A percentile compares a stretch with the other conserved stretches of the same genome.
Evolutionary conservation across 2,888 invertebrate genomes (phyloP).

Genomic region (Polydrusus cervinus): DNA sequence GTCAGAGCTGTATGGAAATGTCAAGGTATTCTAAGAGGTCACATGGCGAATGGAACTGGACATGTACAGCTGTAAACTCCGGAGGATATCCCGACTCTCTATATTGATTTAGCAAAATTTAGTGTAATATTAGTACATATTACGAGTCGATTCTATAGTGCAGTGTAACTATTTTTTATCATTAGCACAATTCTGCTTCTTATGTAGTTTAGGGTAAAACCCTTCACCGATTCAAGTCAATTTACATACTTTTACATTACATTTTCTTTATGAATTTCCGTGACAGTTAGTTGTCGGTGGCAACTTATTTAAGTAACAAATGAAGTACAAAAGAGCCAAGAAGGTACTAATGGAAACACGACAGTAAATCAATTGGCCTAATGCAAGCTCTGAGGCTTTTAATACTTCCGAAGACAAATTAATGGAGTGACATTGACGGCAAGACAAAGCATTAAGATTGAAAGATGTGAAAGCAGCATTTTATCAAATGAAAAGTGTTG

Average conservation of each 20-base stretch:
- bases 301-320: constrained; percentile 44
- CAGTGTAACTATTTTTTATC: no score
- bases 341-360: constrained; percentile 48
- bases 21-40: no score
- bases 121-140: no score
- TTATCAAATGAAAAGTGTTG: not conserved
- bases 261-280: constrained; percentile 2
- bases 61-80: no score
- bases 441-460: constrained; percentile 38
- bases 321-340: constrained; percentile 38
- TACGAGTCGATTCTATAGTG: no score
- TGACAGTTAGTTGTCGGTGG: constrained; percentile 24
- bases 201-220: no score
- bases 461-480: constrained; percentile 31
- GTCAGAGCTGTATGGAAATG: no score
- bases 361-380: constrained; percentile 48
- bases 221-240: no score
- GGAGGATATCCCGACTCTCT: no score
- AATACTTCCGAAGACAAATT: constrained; percentile 48
- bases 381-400: constrained; percentile 48
- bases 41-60: no score
- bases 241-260: constrained; percentile 1
- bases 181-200: no score
- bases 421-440: constrained; percentile 48
- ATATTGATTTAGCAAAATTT: no score